A percentile compares a stretch with the other conserved stretches of the same genome.
These are phyloP conservation scores for Poeciliopsis infans DNA, from an alignment of 2,797 vertebrate genomes.

Conservation along the genomic window DNA sequence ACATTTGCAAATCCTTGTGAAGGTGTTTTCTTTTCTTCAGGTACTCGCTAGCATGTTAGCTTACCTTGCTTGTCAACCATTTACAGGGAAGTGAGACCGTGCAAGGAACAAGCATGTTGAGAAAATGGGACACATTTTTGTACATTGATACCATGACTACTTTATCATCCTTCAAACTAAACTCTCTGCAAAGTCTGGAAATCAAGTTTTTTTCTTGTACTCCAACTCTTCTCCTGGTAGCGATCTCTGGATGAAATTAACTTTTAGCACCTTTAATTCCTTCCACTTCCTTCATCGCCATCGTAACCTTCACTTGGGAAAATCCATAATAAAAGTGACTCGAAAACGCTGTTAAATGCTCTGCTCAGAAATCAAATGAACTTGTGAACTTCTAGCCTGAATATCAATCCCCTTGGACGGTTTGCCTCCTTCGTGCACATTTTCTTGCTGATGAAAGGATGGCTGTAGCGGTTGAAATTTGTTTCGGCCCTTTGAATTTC, in stretches of 20 bases:
- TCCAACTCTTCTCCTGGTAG: constrained; percentile 8
- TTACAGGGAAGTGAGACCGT: not conserved
- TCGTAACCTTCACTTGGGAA: constrained; percentile 7
- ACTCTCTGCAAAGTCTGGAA: constrained; percentile 23
- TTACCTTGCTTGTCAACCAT: not conserved
- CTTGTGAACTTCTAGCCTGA: constrained; percentile 53
- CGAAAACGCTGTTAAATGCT: constrained; percentile 37
- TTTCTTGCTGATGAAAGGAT: constrained; percentile 53
- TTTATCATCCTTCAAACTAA: not conserved
- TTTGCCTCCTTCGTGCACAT: constrained; percentile 19
- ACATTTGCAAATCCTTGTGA: not conserved
- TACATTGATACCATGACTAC: not conserved
- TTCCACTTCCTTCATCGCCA: constrained; percentile 15
- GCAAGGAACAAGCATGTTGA: not conserved
- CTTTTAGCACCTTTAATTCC: constrained; percentile 40
- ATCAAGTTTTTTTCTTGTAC: constrained; percentile 2
- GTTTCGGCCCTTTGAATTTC: constrained; percentile 51
- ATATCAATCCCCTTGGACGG: constrained; percentile 26
- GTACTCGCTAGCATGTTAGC: not conserved
- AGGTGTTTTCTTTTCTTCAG: not conserved
- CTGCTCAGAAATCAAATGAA: constrained; percentile 52
- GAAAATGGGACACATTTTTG: not conserved
- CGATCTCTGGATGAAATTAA: constrained; percentile 24
- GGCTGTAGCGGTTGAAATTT: constrained; percentile 14
- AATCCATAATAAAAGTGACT: constrained; percentile 47